Evolutionary conservation across 2,797 vertebrate species (phyloP).

Genomic region (Petrocephalus schoutedeni): DNA sequence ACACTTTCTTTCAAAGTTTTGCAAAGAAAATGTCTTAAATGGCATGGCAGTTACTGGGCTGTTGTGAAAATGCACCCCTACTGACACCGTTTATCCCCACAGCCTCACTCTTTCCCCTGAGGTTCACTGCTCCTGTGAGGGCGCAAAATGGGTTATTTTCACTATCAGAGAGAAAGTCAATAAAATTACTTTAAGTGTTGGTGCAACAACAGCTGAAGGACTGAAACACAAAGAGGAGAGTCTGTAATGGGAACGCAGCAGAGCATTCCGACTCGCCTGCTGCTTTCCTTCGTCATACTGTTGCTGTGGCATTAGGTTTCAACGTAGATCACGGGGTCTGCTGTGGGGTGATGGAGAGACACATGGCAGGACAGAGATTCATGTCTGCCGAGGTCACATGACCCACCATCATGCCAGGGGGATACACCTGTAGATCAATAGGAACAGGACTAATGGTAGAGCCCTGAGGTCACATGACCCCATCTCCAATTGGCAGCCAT

Average conservation of each 20-base stretch:
- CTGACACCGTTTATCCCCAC: neutral
- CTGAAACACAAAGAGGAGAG: neutral
- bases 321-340: neutral
- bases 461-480: neutral
- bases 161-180: neutral
- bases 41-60: neutral
- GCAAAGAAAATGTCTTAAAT: neutral
- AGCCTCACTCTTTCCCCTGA: neutral
- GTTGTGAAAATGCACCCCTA: neutral
- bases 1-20: neutral
- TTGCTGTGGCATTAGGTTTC: neutral
- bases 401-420: neutral
- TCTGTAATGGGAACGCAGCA: neutral
- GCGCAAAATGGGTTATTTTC: neutral
- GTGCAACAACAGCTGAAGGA: neutral
- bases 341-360: neutral
- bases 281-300: neutral
- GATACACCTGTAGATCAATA: neutral
- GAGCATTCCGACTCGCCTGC: neutral
- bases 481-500: neutral
- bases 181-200: neutral
- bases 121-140: neutral
- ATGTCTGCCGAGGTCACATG: neutral
- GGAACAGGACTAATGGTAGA: neutral
- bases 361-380: neutral